A percentile compares a stretch with the other conserved stretches of the same genome.
These are phyloP conservation scores for Drosophila varians DNA, from an alignment of 1,140 invertebrate species.

Conservation along the genomic window DNA sequence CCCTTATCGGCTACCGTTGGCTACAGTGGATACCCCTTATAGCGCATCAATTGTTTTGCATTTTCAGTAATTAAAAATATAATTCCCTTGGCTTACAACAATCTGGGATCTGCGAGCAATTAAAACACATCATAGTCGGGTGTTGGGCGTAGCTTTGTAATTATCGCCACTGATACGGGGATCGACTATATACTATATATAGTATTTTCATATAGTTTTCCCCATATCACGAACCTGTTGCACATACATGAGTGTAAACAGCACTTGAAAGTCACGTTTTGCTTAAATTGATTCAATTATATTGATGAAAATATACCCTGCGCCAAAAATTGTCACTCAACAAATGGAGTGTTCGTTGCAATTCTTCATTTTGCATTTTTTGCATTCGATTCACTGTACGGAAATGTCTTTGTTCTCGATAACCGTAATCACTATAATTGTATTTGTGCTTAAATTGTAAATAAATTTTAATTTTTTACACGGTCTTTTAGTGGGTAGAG, in stretches of 20 bases:
- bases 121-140: conserved; percentile 19
- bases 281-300: conserved; percentile 46
- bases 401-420: conserved; percentile 19
- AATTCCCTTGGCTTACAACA: not conserved
- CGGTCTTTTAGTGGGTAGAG: not conserved
- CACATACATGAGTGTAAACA: conserved; percentile 32
- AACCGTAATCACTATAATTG: not conserved
- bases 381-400: conserved; percentile 5
- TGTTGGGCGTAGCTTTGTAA: conserved; percentile 35
- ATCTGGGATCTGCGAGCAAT: conserved; percentile 9
- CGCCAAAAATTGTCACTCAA: conserved; percentile 13
- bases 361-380: conserved; percentile 11
- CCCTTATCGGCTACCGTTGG: conserved; percentile 16
- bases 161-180: conserved; percentile 60
- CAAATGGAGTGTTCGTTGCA: conserved; percentile 2
- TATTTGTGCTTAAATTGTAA: not conserved
- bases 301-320: conserved; percentile 42
- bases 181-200: conserved; percentile 9
- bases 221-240: conserved; percentile 8
- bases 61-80: not conserved
- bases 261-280: conserved; percentile 61
- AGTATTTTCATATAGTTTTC: not conserved
- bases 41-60: not conserved
- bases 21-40: conserved; percentile 5
- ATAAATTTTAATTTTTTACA: not conserved